A percentile compares a stretch with the other conserved stretches of the same genome.
phyloP scores from a whole-genome alignment of 2,888 invertebrate species.

The Caradrina clavipalpis region DNA sequence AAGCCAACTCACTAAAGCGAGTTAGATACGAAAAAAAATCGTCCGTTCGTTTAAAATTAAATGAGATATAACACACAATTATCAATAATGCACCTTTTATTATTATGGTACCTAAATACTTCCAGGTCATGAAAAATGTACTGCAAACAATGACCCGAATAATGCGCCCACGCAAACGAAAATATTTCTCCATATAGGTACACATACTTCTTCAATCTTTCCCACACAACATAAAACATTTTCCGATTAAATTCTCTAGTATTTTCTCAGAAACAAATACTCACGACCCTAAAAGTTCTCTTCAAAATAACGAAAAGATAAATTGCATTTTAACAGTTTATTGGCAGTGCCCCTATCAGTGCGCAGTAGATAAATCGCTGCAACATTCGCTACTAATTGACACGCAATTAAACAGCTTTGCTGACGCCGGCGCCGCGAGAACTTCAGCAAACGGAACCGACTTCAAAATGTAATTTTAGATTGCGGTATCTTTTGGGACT shows the following conservation, averaged over 20 bases:
- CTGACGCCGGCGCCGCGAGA: conserved; percentile 28
- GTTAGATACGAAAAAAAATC: no score
- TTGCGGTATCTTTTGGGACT: conserved; percentile 37
- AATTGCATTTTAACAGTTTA: conserved; percentile 50
- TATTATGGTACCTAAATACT: no score
- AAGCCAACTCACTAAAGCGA: no score
- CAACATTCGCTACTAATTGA: conserved; percentile 54
- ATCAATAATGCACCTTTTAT: no score
- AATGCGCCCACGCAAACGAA: no score
- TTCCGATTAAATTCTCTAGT: neutral
- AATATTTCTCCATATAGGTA: no score
- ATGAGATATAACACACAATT: no score
- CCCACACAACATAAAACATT: no score
- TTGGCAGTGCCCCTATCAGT: conserved; percentile 52
- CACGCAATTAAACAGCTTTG: conserved; percentile 57
- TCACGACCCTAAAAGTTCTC: conserved; percentile 8
- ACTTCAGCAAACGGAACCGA: conserved; percentile 29
- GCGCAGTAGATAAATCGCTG: conserved; percentile 51
- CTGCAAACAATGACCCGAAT: no score
- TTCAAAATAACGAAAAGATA: conserved; percentile 36
- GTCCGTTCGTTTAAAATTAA: no score
- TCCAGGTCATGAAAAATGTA: no score
- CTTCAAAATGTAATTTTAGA: conserved; percentile 42
- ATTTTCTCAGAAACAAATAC: neutral
- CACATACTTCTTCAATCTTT: no score